A percentile compares a stretch with the other conserved stretches of the same genome.
Conservation (phyloP, 2,113 vertebrate genomes). For the Larimichthys crocea region DNA sequence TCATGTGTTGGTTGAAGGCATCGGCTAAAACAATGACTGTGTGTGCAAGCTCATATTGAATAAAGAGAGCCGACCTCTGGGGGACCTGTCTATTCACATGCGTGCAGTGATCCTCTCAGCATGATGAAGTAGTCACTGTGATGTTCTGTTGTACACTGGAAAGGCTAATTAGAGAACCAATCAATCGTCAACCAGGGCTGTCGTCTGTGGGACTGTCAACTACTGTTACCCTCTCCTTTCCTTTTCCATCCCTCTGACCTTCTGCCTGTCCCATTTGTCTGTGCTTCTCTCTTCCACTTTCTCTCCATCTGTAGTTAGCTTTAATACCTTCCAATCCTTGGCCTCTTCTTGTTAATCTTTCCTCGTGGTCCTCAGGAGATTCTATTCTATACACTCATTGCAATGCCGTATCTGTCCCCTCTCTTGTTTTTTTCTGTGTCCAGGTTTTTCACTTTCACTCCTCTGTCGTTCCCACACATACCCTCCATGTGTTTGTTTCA, state of each 20-base stretch:
- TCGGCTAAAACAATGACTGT: conserved; percentile 9
- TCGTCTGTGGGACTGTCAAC: conserved; percentile 71
- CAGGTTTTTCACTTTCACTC: conserved; percentile 22
- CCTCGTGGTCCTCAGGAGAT: conserved; percentile 47
- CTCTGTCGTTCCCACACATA: conserved; percentile 23
- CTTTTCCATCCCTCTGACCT: conserved; percentile 59
- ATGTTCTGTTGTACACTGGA: conserved; percentile 66
- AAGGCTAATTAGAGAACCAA: conserved; percentile 80
- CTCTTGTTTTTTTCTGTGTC: background rate
- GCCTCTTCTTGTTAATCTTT: conserved; percentile 61
- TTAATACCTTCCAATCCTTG: conserved; percentile 52
- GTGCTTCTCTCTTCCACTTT: conserved; percentile 39
- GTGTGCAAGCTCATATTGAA: conserved; percentile 35
- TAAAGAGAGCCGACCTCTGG: conserved; percentile 49
- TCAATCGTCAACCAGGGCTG: conserved; percentile 70
- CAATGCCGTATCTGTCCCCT: conserved; percentile 14
- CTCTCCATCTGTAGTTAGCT: conserved; percentile 37
- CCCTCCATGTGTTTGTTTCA: conserved; percentile 63
- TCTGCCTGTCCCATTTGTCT: conserved; percentile 53
- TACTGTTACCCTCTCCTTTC: conserved; percentile 62
- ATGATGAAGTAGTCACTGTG: conserved; percentile 72
- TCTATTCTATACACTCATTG: conserved; percentile 57
- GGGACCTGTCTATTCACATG: conserved; percentile 66
- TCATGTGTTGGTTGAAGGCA: conserved; percentile 4
- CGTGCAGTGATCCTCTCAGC: conserved; percentile 66